phyloP scores from a whole-genome alignment of 2,888 invertebrate species.

The Eristalinus sepulchralis region DNA sequence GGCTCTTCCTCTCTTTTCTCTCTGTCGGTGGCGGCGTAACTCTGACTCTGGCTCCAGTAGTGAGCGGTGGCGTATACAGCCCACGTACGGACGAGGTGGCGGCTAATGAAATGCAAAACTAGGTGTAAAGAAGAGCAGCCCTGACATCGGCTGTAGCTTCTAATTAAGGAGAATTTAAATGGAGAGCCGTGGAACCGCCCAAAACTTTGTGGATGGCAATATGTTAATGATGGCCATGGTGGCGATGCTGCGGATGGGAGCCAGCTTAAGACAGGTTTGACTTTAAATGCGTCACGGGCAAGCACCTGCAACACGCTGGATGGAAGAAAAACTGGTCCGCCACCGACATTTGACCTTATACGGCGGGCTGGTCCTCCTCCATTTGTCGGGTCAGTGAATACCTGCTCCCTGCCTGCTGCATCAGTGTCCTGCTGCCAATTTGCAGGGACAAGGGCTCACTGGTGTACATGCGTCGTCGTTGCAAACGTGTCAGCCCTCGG shows the following conservation, averaged over 20 bases:
- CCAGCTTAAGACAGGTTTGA: neutral
- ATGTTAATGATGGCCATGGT: neutral
- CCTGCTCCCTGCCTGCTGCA: neutral
- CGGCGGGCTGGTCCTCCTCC: too few relatives aligned
- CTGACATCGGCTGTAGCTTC: slow-evolving; percentile 6
- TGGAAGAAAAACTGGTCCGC: too few relatives aligned
- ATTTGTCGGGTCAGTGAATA: too few relatives aligned
- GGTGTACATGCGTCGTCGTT: too few relatives aligned
- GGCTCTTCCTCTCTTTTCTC: too few relatives aligned
- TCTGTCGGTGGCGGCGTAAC: neutral
- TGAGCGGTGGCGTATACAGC: too few relatives aligned
- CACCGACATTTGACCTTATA: neutral
- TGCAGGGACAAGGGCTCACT: neutral
- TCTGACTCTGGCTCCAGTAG: too few relatives aligned
- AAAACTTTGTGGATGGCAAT: neutral
- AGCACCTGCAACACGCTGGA: too few relatives aligned
- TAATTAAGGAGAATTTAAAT: slow-evolving; percentile 49
- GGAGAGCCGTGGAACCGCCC: neutral
- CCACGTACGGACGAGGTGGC: neutral
- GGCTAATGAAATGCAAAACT: slow-evolving; percentile 42
- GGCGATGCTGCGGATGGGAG: too few relatives aligned
- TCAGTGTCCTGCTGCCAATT: neutral
- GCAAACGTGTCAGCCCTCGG: neutral
- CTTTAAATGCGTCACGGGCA: too few relatives aligned
- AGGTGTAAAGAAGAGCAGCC: slow-evolving; percentile 6